Evolutionary conservation across 2,113 vertebrate species (phyloP).

Genomic region (Trogon surrucura): DNA sequence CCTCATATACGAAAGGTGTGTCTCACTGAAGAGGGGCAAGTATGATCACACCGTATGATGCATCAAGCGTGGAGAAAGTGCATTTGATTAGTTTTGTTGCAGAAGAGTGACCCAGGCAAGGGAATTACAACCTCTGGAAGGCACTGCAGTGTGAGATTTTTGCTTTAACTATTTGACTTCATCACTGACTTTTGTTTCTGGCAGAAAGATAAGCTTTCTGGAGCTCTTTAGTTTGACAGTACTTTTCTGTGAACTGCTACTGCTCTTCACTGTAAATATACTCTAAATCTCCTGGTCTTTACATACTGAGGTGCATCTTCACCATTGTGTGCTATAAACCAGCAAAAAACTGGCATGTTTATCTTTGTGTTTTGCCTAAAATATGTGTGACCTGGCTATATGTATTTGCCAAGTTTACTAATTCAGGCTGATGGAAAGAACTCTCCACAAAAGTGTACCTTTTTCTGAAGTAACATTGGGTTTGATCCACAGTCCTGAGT

Average conservation of each 20-base stretch:
- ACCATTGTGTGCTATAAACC: neutral
- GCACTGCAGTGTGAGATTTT: neutral
- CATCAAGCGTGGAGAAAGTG: neutral
- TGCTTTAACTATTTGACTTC: neutral
- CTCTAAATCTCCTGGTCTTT: neutral
- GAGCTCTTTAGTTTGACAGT: neutral
- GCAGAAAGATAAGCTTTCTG: neutral
- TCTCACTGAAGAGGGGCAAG: neutral
- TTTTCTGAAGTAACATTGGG: neutral
- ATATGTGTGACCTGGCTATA: no score
- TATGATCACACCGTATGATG: neutral
- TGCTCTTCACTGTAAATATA: neutral
- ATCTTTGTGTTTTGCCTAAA: neutral
- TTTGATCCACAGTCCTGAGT: neutral
- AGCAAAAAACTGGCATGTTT: neutral
- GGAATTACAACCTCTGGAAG: neutral
- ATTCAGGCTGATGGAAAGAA: neutral
- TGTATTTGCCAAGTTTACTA: neutral
- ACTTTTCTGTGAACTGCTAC: neutral
- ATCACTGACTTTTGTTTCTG: neutral
- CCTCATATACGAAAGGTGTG: neutral
- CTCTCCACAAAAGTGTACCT: neutral
- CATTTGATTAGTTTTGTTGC: neutral
- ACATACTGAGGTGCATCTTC: neutral
- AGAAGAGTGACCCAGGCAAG: neutral